Base-by-base conservation (phyloP, 2,888 invertebrate genomes). In the Acanthosepion esculentum region DNA sequence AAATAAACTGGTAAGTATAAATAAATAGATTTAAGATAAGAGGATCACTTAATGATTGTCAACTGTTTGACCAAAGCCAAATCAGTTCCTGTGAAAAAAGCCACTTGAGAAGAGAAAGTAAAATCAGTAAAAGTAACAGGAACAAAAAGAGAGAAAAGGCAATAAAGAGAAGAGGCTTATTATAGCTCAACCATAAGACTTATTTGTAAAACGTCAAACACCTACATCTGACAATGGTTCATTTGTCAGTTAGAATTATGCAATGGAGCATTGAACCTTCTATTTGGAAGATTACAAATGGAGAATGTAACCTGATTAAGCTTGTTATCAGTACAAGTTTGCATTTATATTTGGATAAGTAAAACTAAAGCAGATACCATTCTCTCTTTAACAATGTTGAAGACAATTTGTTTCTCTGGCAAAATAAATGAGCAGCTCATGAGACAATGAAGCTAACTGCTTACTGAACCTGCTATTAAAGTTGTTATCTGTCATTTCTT, bases 291-390 rank as follows among this genome's bases (percentile, higher is more conserved):
- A 78, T 33, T 78, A 78, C 78, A 78, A 78, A n/a, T n/a, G 20
- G 20, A 59, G 78, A 78, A 33, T n/a, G 78, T 33, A n/a, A 78
- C 78, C n/a, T 78, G 78, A 78, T 78, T n/a, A 78, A 78, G 78
- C n/a, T 78, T 78, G 78, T 78, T 78, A 78, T n/a, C n/a, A n/a
- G n/a, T n/a, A 78, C n/a, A n/a, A 78, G 78, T 78, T 78, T 78
- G 78, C n/a, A 64, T 78, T 78, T n/a, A n/a, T n/a, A n/a, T n/a
- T 4, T n/a, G 78, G n/a, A 78, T 15, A 78, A 5, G 4, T 33
- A 78, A 78, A 78, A 78, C n/a, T 78, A 78, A n/a, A 78, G 33
- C 12, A n/a, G 5, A n/a, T 12, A 78, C 23, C 59, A 23, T 59
- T 59, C 59, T 59, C 8, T 50, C 50, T 59, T 59, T 59, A 26